A percentile compares a stretch with the other conserved stretches of the same genome.
These are phyloP conservation scores for Gadus macrocephalus DNA, from an alignment of 2,113 vertebrate species.

Conservation along the genomic window DNA sequence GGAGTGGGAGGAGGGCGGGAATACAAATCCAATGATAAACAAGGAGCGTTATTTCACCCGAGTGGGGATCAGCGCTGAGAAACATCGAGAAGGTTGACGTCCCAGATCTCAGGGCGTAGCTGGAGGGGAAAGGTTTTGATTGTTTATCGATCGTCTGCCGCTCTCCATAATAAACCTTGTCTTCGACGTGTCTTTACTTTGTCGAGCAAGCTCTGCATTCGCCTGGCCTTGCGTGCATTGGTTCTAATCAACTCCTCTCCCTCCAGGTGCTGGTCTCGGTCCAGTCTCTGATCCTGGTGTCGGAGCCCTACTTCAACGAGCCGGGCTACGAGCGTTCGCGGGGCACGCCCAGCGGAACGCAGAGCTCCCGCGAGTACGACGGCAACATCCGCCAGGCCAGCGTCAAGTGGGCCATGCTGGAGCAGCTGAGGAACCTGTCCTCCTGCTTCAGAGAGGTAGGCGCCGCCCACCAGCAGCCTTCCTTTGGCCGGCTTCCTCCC, in stretches of 20 bases:
- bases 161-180: too few species aligned
- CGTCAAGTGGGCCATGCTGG: conserved; percentile 98
- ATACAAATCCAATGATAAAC: too few species aligned
- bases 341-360: conserved; percentile 93
- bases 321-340: conserved; percentile 95
- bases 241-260: neutral
- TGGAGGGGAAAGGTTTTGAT: too few species aligned
- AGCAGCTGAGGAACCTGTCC: conserved; percentile 94
- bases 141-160: too few species aligned
- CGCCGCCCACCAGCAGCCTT: neutral
- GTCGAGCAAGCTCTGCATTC: neutral
- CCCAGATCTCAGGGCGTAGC: too few species aligned
- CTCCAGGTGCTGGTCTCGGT: conserved; percentile 93
- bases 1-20: too few species aligned
- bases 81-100: too few species aligned
- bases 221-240: neutral
- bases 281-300: conserved; percentile 95
- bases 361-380: conserved; percentile 97
- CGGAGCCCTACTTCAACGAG: conserved; percentile 97
- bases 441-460: conserved; percentile 97
- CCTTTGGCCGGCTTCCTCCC: too few species aligned
- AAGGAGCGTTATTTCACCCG: too few species aligned
- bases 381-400: conserved; percentile 97
- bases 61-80: too few species aligned
- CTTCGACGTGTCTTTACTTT: neutral